phyloP scores from a whole-genome alignment of 2,113 vertebrate species.

The Pterocles burchelli region DNA sequence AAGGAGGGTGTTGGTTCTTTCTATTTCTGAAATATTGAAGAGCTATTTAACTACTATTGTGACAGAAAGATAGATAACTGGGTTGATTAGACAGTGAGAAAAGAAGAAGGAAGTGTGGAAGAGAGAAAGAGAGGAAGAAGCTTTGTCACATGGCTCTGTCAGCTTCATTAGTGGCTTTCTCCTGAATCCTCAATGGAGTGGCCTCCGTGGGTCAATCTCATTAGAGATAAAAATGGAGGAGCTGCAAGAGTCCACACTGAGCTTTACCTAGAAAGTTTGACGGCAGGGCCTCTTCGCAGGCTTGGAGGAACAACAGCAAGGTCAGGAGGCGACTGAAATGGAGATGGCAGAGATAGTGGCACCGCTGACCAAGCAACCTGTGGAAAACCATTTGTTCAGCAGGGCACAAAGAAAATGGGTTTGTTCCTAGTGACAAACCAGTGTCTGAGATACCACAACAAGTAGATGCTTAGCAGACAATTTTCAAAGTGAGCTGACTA shows the following conservation, averaged over 20 bases:
- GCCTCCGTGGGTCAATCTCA: constrained; percentile 20
- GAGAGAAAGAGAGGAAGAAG: neutral
- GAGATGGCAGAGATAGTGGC: neutral
- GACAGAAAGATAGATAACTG: constrained; percentile 2
- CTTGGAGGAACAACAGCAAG: neutral
- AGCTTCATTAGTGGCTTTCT: constrained; percentile 47
- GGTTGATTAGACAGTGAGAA: constrained; percentile 13
- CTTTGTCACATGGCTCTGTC: constrained; percentile 30
- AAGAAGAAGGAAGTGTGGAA: neutral
- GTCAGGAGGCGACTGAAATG: neutral
- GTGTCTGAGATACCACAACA: neutral
- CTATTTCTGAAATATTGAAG: constrained; percentile 37
- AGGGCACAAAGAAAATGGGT: neutral
- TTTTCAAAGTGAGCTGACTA: neutral
- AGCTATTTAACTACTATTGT: constrained; percentile 4
- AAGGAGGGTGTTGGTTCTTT: neutral
- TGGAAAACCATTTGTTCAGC: neutral
- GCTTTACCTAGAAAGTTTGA: neutral
- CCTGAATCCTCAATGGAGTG: constrained; percentile 26
- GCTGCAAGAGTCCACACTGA: neutral
- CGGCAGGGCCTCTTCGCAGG: neutral
- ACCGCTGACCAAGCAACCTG: neutral
- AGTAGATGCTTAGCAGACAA: neutral
- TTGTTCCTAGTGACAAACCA: neutral
- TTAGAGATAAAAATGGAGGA: constrained; percentile 60